Percentiles rank a stretch among this genome's conserved stretches.
These are phyloP conservation scores for Pollenia griseotomentosa DNA, from an alignment of 2,888 invertebrate genomes.

Conservation along the genomic window DNA sequence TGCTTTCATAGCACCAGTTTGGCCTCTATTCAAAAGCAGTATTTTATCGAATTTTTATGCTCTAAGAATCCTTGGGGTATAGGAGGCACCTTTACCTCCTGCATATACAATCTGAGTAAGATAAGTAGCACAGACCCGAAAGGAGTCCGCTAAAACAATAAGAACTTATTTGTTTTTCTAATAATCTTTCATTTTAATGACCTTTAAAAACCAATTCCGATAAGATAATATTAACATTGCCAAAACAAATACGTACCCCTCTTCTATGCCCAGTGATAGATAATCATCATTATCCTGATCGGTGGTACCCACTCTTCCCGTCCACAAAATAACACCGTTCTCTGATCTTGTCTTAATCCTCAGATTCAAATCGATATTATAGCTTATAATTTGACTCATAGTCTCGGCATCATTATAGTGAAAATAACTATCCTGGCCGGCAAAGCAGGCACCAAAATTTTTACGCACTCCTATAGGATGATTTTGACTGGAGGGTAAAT, in stretches of 20 bases:
- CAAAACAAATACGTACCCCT: constrained; percentile 85
- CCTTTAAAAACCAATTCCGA: no score
- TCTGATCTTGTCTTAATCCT: constrained; percentile 90
- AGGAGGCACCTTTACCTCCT: no score
- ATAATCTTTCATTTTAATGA: no score
- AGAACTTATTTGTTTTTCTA: no score
- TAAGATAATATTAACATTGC: no score
- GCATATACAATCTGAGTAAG: no score
- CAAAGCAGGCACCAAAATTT: constrained; percentile 89
- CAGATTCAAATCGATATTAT: constrained; percentile 94
- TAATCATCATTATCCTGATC: constrained; percentile 88
- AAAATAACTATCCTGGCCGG: constrained; percentile 93
- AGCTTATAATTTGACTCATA: constrained; percentile 92
- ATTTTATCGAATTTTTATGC: no score
- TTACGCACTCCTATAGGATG: constrained; percentile 80
- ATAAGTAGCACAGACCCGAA: no score
- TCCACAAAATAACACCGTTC: constrained; percentile 93
- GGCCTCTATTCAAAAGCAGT: no score
- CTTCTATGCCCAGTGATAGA: constrained; percentile 92
- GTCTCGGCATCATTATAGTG: constrained; percentile 95
- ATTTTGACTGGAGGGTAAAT: constrained; percentile 79
- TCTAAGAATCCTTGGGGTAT: no score
- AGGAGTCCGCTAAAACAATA: no score
- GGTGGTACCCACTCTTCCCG: constrained; percentile 88
- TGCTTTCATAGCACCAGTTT: no score